A percentile compares a stretch with the other conserved stretches of the same genome.
These are phyloP conservation scores for Campylorhamphus procurvoides DNA, from an alignment of 2,113 vertebrate species.

Conservation along the genomic window DNA sequence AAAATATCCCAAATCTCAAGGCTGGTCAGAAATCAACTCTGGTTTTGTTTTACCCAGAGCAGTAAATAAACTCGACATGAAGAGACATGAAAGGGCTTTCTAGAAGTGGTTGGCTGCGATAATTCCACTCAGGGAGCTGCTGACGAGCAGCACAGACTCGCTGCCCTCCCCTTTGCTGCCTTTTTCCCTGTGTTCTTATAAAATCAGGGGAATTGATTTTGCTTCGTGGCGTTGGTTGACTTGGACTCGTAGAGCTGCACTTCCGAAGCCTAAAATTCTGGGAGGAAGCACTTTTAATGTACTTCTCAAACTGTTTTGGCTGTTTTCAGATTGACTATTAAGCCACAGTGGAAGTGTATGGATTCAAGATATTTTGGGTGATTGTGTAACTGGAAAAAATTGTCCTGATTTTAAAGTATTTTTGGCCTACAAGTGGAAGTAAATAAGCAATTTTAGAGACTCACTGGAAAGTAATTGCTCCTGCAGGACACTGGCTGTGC, in stretches of 20 bases:
- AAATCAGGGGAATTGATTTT: neutral
- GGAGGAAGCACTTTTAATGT: neutral
- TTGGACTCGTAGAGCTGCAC: neutral
- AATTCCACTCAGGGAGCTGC: neutral
- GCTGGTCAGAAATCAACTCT: neutral
- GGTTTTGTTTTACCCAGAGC: neutral
- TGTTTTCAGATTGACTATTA: conserved; percentile 11
- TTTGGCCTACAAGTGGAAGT: conserved; percentile 54
- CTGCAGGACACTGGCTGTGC: conserved; percentile 24
- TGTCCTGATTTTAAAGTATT: conserved; percentile 56
- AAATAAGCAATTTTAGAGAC: conserved; percentile 59
- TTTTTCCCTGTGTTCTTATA: neutral
- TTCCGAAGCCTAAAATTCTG: neutral
- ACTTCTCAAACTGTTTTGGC: neutral
- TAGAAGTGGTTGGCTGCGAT: neutral
- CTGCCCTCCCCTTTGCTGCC: neutral
- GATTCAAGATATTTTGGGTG: conserved; percentile 53
- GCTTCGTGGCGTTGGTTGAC: neutral
- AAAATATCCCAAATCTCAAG: neutral
- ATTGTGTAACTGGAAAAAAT: conserved; percentile 69
- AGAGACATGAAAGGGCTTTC: neutral
- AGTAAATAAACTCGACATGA: neutral
- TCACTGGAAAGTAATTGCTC: conserved; percentile 52
- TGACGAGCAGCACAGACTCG: neutral
- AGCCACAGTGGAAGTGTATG: conserved; percentile 21